Evolutionary conservation across 2,888 invertebrate species (phyloP).

Genomic region (Scaptodrosophila latifasciaeformis): DNA sequence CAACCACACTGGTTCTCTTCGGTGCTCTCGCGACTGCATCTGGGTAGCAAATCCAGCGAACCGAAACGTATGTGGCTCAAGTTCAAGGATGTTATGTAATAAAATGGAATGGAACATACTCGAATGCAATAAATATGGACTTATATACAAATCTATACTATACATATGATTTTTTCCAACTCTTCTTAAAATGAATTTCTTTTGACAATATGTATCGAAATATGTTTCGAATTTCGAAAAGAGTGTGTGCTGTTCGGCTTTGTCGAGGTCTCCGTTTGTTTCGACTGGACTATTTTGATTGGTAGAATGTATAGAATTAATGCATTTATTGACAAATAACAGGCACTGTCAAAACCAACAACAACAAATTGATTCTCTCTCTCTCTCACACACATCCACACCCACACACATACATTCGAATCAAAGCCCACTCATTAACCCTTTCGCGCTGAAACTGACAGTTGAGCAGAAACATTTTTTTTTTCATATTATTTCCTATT

Average conservation of each 20-base stretch:
- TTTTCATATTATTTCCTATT: background rate
- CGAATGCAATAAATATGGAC: too few species aligned
- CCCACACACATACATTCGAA: background rate
- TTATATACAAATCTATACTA: too few species aligned
- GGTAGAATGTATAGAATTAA: slow-evolving; percentile 58
- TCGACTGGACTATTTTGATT: too few species aligned
- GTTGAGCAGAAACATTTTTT: background rate
- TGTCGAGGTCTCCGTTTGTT: too few species aligned
- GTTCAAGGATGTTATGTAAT: slow-evolving; percentile 75
- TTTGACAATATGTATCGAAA: too few species aligned
- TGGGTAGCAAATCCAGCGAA: slow-evolving; percentile 46
- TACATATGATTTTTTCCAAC: too few species aligned
- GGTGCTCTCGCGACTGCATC: too few species aligned
- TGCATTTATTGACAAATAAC: slow-evolving; percentile 54
- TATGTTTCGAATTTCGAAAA: too few species aligned
- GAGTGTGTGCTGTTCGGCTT: too few species aligned
- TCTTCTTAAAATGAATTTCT: too few species aligned
- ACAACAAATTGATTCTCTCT: too few species aligned
- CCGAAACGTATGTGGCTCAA: slow-evolving; percentile 71
- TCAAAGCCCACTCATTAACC: background rate
- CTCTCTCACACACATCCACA: slow-evolving; percentile 1
- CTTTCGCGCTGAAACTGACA: too few species aligned
- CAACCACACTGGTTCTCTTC: slow-evolving; percentile 13
- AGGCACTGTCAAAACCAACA: slow-evolving; percentile 23
- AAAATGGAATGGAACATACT: slow-evolving; percentile 30